Conservation (phyloP, 2,888 invertebrate genomes). For the Drosophila melanosoma region DNA sequence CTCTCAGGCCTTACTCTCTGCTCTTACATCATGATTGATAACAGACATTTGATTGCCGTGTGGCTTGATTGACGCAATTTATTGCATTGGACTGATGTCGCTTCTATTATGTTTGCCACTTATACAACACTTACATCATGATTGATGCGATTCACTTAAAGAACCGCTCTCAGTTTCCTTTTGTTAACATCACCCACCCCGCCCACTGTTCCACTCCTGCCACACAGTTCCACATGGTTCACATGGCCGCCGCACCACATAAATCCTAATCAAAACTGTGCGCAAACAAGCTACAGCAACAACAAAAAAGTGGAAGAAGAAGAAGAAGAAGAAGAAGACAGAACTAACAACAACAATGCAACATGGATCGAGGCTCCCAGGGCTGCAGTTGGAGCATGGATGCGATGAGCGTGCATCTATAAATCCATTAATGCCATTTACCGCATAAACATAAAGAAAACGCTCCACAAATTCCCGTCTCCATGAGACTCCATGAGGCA, state of each 20-base stretch:
- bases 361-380: constrained; percentile 10
- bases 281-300: constrained; percentile 62
- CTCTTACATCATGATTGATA: constrained; percentile 19
- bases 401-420: constrained; percentile 64
- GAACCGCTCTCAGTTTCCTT: neutral
- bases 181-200: neutral
- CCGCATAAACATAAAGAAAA: constrained; percentile 77
- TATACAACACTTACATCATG: constrained; percentile 41
- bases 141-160: constrained; percentile 42
- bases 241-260: constrained; percentile 58
- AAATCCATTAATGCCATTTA: constrained; percentile 80
- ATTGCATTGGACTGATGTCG: neutral
- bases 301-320: neutral
- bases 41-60: neutral
- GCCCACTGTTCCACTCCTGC: neutral
- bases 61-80: constrained; percentile 25
- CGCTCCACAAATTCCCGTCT: constrained; percentile 43
- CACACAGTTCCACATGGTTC: constrained; percentile 25
- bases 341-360: neutral
- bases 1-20: neutral
- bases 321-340: neutral
- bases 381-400: constrained; percentile 7
- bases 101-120: constrained; percentile 1
- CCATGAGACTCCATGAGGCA: constrained; percentile 11
- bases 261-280: constrained; percentile 75